Evolutionary conservation across 2,888 invertebrate species (phyloP).

Genomic region (Rhagonycha fulva): DNA sequence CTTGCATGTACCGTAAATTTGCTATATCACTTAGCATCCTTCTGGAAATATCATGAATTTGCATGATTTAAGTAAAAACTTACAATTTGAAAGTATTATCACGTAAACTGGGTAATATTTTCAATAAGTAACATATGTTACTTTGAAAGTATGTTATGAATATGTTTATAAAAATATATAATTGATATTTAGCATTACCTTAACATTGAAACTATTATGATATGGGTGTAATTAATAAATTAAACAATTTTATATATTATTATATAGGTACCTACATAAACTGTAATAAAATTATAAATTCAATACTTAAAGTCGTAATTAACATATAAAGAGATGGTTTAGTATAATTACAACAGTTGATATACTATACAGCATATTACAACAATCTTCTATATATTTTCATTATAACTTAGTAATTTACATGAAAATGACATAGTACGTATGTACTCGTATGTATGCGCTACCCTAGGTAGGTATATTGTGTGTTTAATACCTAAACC

Average conservation of each 20-base stretch:
- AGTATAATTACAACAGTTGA: not conserved
- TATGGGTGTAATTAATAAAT: not conserved
- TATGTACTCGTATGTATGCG: not conserved
- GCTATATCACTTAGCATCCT: too few species aligned
- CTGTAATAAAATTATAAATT: not conserved
- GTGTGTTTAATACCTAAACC: conserved; percentile 2
- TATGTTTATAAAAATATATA: too few species aligned
- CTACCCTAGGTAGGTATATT: not conserved
- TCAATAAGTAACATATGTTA: too few species aligned
- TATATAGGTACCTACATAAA: not conserved
- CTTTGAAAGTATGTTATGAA: too few species aligned
- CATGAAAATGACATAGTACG: not conserved
- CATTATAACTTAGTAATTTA: not conserved
- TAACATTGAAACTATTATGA: too few species aligned
- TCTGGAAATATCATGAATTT: too few species aligned
- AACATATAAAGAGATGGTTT: not conserved
- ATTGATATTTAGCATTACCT: too few species aligned
- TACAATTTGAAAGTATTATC: too few species aligned
- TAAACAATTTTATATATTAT: not conserved
- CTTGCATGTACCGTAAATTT: too few species aligned
- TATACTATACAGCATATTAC: not conserved
- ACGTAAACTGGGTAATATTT: too few species aligned
- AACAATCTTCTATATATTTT: not conserved
- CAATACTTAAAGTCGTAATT: not conserved
- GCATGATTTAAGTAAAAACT: too few species aligned